Evolutionary conservation across 1,140 invertebrate species (phyloP).

Genomic region (Drosophila ogumai): DNA sequence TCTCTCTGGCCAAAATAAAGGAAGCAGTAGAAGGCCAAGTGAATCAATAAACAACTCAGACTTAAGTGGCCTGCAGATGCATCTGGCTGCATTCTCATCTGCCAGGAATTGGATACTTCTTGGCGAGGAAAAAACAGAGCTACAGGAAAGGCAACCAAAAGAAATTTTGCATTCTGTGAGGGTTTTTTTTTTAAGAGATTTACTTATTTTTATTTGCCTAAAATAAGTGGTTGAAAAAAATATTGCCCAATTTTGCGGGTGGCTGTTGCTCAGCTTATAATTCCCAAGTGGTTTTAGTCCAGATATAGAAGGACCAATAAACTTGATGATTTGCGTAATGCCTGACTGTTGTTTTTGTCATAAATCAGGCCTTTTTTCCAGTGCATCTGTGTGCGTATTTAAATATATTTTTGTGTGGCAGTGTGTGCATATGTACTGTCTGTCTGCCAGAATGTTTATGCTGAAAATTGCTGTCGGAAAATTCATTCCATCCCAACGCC

Average conservation of each 20-base stretch:
- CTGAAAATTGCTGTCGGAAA: constrained; percentile 46
- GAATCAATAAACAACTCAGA: constrained; percentile 31
- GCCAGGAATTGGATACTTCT: not conserved
- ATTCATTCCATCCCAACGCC: constrained; percentile 37
- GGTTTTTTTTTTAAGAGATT: not conserved
- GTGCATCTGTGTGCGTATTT: constrained; percentile 1
- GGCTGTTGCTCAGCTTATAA: too few species aligned
- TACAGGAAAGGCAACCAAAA: not conserved
- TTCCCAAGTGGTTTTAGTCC: too few species aligned
- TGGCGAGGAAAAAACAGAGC: not conserved
- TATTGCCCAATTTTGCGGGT: too few species aligned
- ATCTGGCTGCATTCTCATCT: constrained; percentile 5
- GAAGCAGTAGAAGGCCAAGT: not conserved
- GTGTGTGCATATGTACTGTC: constrained; percentile 7
- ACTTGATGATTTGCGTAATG: too few species aligned
- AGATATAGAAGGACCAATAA: too few species aligned
- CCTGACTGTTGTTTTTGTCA: too few species aligned
- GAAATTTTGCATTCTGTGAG: too few species aligned
- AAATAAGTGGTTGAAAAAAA: too few species aligned
- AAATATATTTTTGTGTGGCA: not conserved
- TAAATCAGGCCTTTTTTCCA: too few species aligned
- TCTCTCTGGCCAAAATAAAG: constrained; percentile 2
- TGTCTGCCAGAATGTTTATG: constrained; percentile 40
- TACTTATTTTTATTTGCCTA: not conserved
- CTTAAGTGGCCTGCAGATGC: constrained; percentile 17